phyloP scores from a whole-genome alignment of 2,113 vertebrate species.

The Rhynchomys soricoides region DNA sequence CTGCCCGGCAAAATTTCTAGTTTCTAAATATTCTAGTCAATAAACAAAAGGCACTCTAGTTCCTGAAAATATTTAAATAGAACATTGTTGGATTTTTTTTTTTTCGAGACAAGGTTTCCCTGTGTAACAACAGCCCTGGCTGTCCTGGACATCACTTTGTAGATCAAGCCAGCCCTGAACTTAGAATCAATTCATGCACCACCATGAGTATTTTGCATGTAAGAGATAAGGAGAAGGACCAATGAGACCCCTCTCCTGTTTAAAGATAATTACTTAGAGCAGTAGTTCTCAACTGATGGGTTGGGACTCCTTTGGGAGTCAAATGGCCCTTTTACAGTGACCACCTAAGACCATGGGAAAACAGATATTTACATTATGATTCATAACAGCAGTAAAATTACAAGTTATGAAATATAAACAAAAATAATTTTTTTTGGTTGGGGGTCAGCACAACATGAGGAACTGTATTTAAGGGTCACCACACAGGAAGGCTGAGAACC shows the following conservation, averaged over 20 bases:
- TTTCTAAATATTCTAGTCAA: background rate
- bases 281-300: background rate
- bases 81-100: background rate
- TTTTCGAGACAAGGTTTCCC: background rate
- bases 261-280: slow-evolving; percentile 43
- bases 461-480: background rate
- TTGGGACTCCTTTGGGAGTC: background rate
- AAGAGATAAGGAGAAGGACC: background rate
- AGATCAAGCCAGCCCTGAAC: background rate
- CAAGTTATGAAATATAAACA: background rate
- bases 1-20: background rate
- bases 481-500: background rate
- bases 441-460: background rate
- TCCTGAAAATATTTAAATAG: slow-evolving; percentile 6
- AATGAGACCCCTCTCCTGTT: background rate
- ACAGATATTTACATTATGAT: background rate
- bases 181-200: background rate
- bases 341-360: background rate
- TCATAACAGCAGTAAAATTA: background rate
- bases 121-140: background rate
- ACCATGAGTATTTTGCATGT: slow-evolving; percentile 9
- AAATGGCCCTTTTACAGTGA: background rate
- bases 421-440: background rate
- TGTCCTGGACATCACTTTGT: background rate
- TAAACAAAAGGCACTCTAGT: background rate